phyloP scores from a whole-genome alignment of 2,113 vertebrate genomes.

The Chelonoidis abingdonii region DNA sequence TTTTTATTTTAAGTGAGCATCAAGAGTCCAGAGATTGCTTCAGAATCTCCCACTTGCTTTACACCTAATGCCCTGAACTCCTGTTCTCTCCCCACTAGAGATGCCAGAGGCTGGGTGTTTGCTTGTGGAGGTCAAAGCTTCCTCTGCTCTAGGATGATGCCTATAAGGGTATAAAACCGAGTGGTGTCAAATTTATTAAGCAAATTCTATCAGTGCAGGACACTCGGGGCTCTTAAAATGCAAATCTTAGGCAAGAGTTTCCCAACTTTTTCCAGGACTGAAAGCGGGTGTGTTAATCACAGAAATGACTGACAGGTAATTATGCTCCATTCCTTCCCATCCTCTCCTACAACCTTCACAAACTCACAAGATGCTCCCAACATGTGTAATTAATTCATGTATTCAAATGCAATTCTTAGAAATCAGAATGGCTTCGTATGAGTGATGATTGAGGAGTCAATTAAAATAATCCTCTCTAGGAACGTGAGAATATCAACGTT shows the following conservation, averaged over 20 bases:
- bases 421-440: fast-evolving
- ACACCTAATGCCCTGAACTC: neutral
- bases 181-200: fast-evolving
- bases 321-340: neutral
- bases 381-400: fast-evolving
- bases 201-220: neutral
- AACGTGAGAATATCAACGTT: neutral
- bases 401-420: neutral
- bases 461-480: neutral
- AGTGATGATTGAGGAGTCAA: neutral
- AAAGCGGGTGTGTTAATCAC: neutral
- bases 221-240: fast-evolving
- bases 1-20: neutral
- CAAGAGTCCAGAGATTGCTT: neutral
- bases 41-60: neutral
- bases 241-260: fast-evolving
- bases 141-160: neutral
- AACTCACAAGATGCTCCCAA: fast-evolving
- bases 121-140: neutral
- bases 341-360: neutral
- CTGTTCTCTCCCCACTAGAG: neutral
- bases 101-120: no score
- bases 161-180: neutral
- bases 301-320: neutral
- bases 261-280: neutral